phyloP scores from a whole-genome alignment of 2,113 vertebrate species.

The Rhynchomys soricoides region DNA sequence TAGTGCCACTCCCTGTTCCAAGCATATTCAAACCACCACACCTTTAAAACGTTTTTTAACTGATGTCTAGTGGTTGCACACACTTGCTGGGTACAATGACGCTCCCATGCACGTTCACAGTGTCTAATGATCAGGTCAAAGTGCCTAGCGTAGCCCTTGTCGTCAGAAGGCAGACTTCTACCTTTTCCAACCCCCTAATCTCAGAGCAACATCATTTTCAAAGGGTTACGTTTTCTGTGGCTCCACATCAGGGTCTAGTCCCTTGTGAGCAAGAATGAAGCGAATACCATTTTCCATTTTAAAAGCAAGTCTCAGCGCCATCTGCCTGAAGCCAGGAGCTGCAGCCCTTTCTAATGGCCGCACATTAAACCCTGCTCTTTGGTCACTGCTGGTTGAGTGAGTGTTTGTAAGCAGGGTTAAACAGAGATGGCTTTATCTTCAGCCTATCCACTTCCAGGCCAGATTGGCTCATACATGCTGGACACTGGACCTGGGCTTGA shows the following conservation, averaged over 20 bases:
- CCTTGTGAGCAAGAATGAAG: neutral
- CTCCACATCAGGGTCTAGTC: neutral
- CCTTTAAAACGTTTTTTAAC: neutral
- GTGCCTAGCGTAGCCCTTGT: neutral
- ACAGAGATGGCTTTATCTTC: slow-evolving; percentile 59
- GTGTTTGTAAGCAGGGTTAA: slow-evolving; percentile 27
- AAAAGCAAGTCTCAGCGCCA: neutral
- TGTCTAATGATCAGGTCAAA: neutral
- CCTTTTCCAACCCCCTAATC: neutral
- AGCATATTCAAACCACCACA: too few relatives aligned
- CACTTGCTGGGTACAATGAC: neutral
- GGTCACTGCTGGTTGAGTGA: slow-evolving; percentile 38
- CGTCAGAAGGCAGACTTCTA: neutral
- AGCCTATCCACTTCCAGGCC: neutral
- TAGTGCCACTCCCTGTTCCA: too few relatives aligned
- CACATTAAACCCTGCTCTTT: neutral
- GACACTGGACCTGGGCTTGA: neutral
- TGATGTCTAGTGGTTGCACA: neutral
- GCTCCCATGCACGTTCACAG: rapidly evolving
- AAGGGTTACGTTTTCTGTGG: neutral
- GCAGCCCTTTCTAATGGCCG: neutral
- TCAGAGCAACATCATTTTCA: neutral
- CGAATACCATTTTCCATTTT: slow-evolving; percentile 9
- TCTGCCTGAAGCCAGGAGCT: slow-evolving; percentile 38
- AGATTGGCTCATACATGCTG: slow-evolving; percentile 26